Base-by-base conservation (phyloP, 2,888 invertebrate genomes). In the Eupelmus urozonus region DNA sequence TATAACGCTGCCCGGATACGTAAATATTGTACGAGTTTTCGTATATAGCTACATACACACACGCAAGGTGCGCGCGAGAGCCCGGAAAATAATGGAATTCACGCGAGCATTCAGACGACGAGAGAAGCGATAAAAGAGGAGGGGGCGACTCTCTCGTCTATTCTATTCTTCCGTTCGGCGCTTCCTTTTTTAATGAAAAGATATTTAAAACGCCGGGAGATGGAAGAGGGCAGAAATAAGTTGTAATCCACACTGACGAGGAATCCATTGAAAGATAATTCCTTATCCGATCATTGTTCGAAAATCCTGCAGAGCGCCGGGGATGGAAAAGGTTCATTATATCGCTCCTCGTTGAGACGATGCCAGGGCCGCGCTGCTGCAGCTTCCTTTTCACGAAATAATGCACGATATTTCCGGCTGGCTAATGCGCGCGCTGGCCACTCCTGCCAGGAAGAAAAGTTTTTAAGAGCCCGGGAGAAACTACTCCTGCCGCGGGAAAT, bases 281-380 rank as follows among this genome's bases (percentile, higher is more conserved):
- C 77, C 77, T 77, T 67, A 72, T 77, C 77, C 77, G 77, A 77
- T 73, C 67, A 77, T 77, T 77, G 77, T 77, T 72, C 18, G 72
- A 45, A 67, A 72, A 72, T 77, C 72, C 66, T n/a, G 27, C 7
- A 20, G 16, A 20, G n/a, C 34, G 34, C 34, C n/a, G 42, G 27
- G 34, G 49, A 40, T 2, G 13, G 13, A 81, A 42, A 34, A 73
- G 55, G 77, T 81, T 82, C 79, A 78, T 76, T 79, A 73, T 73
- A 49, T 11, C 73, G 27, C 27, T 25, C 18, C 74, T 59, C 53
- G 18, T n/a, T n/a, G n/a, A n/a, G n/a, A n/a, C n/a, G n/a, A n/a
- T n/a, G 34, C 34, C 9, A 34, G 34, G 5, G 34, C 34, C 34
- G 18, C 27, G 49, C 45, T 65, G 0, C 27, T 49, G 49, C 49